Conservation (phyloP, 2,888 invertebrate genomes). For the Patella caerulea region DNA sequence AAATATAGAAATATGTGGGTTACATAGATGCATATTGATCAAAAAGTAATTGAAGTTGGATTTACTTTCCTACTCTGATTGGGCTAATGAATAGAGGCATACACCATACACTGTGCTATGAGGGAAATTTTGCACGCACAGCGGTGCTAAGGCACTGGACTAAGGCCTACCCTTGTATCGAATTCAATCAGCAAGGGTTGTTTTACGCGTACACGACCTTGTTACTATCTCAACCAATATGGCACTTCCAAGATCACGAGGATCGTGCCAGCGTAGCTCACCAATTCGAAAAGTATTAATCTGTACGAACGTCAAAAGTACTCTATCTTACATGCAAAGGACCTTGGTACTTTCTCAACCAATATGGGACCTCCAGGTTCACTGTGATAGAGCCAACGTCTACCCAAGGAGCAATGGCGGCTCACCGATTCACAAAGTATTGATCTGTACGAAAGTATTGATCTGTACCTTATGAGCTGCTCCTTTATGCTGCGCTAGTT, state of each 20-base stretch:
- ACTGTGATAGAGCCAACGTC: background rate
- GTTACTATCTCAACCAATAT: background rate
- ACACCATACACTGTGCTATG: too few relatives aligned
- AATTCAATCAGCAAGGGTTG: too few relatives aligned
- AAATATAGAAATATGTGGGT: background rate
- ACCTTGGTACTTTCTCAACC: background rate
- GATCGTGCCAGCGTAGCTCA: background rate
- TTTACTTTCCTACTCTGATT: too few relatives aligned
- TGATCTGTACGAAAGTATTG: background rate
- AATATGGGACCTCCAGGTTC: too few relatives aligned
- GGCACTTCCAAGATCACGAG: too few relatives aligned
- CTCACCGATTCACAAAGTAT: background rate
- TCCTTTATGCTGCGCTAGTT: constrained; percentile 80
- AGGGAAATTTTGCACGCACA: too few relatives aligned
- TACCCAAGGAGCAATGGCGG: background rate
- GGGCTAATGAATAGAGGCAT: too few relatives aligned
- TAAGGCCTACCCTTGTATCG: too few relatives aligned
- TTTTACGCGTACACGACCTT: constrained; percentile 79
- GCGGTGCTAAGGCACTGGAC: too few relatives aligned
- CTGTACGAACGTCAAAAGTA: background rate
- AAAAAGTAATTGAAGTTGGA: too few relatives aligned
- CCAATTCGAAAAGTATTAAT: background rate
- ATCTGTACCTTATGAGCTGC: constrained; percentile 84
- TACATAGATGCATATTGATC: too few relatives aligned
- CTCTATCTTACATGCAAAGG: constrained; percentile 80